These are phyloP conservation scores for Tenthredo mesomela DNA, from an alignment of 2,888 invertebrate species.

Conservation along the genomic window DNA sequence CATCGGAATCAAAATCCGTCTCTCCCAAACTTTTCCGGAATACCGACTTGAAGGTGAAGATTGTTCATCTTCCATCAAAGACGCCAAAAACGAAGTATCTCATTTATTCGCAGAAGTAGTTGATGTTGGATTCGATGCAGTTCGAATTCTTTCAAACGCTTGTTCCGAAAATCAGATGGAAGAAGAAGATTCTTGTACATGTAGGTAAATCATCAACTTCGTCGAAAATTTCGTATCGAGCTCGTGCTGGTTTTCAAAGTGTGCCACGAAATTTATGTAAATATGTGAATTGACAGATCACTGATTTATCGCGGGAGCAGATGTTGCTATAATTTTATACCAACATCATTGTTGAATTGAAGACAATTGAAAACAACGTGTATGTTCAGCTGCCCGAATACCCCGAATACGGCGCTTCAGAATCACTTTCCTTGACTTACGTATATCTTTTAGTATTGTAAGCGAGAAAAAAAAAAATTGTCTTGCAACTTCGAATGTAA, in stretches of 20 bases:
- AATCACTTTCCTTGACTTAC: too few relatives aligned
- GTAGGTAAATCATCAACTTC: not conserved
- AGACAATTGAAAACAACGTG: too few relatives aligned
- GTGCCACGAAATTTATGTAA: too few relatives aligned
- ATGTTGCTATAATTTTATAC: too few relatives aligned
- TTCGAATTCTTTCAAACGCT: not conserved
- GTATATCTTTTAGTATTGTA: not conserved
- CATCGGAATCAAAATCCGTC: not conserved
- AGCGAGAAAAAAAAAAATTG: not conserved
- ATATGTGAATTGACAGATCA: too few relatives aligned
- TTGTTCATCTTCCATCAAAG: not conserved
- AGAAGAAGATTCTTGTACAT: not conserved
- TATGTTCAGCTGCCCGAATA: too few relatives aligned
- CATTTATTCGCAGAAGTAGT: not conserved
- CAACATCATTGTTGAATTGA: too few relatives aligned
- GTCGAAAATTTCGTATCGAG: not conserved
- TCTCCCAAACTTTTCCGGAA: not conserved
- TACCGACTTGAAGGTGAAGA: not conserved
- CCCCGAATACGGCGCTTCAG: too few relatives aligned
- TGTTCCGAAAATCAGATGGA: not conserved
- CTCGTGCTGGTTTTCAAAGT: not conserved
- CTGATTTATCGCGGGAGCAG: too few relatives aligned
- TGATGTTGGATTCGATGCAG: not conserved
- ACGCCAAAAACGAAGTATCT: not conserved
- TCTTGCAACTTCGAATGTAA: not conserved